Base-by-base conservation (phyloP, 2,113 vertebrate species). In the Tetrao urogallus region DNA sequence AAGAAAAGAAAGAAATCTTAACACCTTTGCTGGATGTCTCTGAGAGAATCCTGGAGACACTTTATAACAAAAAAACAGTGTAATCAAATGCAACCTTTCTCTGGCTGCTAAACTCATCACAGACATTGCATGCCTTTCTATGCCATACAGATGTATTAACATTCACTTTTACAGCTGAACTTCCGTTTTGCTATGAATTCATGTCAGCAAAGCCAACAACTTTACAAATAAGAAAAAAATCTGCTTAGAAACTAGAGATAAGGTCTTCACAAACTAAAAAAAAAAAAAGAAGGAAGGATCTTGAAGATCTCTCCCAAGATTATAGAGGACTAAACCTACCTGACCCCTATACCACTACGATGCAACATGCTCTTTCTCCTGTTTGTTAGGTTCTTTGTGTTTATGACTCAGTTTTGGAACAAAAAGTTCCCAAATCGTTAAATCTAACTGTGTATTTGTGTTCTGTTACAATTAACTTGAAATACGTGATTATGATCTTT, bases 331-430 rank as follows among this genome's bases (percentile, higher is more conserved):
- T 47, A 90, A 91, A 73, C 27, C 34, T 83, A 52, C 48, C 24
- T 0, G 0, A 66, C 52, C n/a, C 80, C 48, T 12, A 22, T 42
- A 72, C 54, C 13, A 42, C 50, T 42, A 54, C 15, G 8, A 45
- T 30, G 32, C 30, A 80, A 86, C 63, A 42, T 3, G 74, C 34
- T 79, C 52, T 42, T 67, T 86, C 45, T 90, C 12, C 34, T 70
- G 34, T 78, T 65, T 82, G 67, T 78, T 85, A 30, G 70, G 50
- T 79, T 76, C 47, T 90, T 90, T 87, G 90, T 7, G 77, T 72
- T 82, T 88, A 87, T 94, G 80, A 92, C 38, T 82, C 96, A 93
- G 79, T 90, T 89, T 89, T 74, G 75, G 82, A 96, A 92, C 60
- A 54, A 43, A 17, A 84, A 89, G 63, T 67, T 67, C 36, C 80